Evolutionary conservation across 2,888 invertebrate species (phyloP), one percentile per base, ranked within the genome.

Genomic region (Ceramica pisi): DNA sequence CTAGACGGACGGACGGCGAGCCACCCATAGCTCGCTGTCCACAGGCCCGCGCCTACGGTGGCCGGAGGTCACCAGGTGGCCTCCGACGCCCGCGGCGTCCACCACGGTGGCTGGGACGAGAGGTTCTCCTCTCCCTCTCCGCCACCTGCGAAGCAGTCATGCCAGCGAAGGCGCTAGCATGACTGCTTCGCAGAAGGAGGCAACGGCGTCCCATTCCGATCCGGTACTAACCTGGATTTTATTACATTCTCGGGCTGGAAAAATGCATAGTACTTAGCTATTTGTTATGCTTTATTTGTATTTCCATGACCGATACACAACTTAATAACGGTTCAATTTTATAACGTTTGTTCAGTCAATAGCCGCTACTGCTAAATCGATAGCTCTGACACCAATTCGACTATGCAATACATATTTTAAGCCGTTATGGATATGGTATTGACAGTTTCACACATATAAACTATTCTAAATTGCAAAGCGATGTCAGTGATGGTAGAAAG

Each of bases 371-470:
- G 19, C 12, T 35, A 19, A 75, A 74, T 68, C 23, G 67, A 66
- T 56, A 23, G 21, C 57, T 48, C 19, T 56, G 60, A 67, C 67
- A 75, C 57, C 48, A 75, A 75, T 67, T 48, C 55, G 12, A 26
- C 14, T 19, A 56, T 26, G 55, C 59, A 76, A 57, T 48, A 76
- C 23, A 69, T 68, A 60, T 75, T 75, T 60, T 46, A 51, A 61
- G 16, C 44, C n/a, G 26, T 44, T 61, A 67, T 53, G 12, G 21
- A 19, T 46, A 44, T 61, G 31, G 16, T 56, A 46, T 44, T 61
- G 55, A 75, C 60, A 57, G 50, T 76, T 35, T 57, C 2, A 8
- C 26, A 53, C 35, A 48, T 23, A 66, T 8, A 63, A 64, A 67
- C 53, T 73, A 64, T 41, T 56, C 26, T 23, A 51, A 51, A 71